Percentiles rank a stretch among this genome's conserved stretches.
Evolutionary conservation across 2,113 vertebrate species (phyloP).

Genomic region (Myiagra hebetior): DNA sequence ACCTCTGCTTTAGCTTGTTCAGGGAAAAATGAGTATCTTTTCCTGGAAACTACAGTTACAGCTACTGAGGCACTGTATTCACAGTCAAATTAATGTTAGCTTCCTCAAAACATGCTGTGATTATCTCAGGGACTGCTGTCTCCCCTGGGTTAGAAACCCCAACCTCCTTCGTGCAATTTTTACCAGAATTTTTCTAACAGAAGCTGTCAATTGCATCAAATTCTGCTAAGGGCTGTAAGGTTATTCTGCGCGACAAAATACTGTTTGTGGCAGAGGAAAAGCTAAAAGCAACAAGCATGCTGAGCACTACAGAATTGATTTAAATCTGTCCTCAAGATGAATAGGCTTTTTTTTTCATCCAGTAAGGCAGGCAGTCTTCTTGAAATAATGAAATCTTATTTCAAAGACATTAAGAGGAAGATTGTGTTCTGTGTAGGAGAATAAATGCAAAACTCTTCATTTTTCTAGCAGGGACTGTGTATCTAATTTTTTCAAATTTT

Average conservation of each 20-base stretch:
- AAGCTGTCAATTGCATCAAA: slow-evolving; percentile 23
- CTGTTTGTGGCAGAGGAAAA: not conserved
- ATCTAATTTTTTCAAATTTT: slow-evolving; percentile 20
- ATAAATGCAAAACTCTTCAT: slow-evolving; percentile 35
- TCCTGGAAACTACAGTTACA: not conserved
- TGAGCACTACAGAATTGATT: slow-evolving; percentile 17
- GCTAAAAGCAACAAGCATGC: not conserved
- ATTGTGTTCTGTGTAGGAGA: slow-evolving; percentile 18
- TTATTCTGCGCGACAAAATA: not conserved
- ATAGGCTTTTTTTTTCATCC: not conserved
- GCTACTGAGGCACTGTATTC: slow-evolving; percentile 14
- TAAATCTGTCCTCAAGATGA: slow-evolving; percentile 5
- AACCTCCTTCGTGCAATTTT: not conserved
- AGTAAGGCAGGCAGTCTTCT: not conserved
- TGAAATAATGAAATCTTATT: slow-evolving; percentile 46
- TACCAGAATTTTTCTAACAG: slow-evolving; percentile 12
- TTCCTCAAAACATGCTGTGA: slow-evolving; percentile 30
- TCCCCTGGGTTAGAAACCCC: slow-evolving; percentile 28
- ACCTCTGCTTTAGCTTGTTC: not conserved
- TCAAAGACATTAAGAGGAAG: slow-evolving; percentile 43
- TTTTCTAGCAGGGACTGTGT: not conserved
- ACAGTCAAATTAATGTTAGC: slow-evolving; percentile 44
- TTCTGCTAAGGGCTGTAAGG: not conserved
- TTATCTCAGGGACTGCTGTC: slow-evolving; percentile 31
- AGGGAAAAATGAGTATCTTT: not conserved